phyloP scores from a whole-genome alignment of 2,888 invertebrate genomes.

The Heliconius cydno region DNA sequence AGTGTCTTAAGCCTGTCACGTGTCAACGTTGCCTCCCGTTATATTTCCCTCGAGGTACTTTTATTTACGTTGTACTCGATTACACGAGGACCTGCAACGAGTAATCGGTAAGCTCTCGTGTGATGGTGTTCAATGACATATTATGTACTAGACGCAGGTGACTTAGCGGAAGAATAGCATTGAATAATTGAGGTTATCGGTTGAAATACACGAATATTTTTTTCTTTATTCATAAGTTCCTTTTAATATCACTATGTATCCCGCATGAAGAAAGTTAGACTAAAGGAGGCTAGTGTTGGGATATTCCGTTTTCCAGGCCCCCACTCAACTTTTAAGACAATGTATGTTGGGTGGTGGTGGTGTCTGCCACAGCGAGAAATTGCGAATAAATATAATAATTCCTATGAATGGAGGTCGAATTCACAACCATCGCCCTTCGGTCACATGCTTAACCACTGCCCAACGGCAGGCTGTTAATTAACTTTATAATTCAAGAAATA shows the following conservation, averaged over 20 bases:
- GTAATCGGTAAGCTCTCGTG: not conserved
- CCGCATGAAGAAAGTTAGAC: too few relatives aligned
- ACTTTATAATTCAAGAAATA: not conserved
- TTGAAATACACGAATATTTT: not conserved
- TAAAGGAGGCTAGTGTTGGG: too few relatives aligned
- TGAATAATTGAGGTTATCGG: not conserved
- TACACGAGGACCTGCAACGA: constrained; percentile 31
- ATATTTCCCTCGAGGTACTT: constrained; percentile 44
- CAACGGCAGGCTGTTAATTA: not conserved
- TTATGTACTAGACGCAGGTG: not conserved
- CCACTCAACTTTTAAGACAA: too few relatives aligned
- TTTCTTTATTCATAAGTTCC: not conserved
- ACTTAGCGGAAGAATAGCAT: not conserved
- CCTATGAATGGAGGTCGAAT: not conserved
- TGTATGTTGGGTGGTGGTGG: too few relatives aligned
- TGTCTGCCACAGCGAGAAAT: too few relatives aligned
- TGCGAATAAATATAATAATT: too few relatives aligned
- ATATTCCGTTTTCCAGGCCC: too few relatives aligned
- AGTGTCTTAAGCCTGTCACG: constrained; percentile 49
- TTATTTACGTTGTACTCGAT: constrained; percentile 45
- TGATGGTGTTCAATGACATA: not conserved
- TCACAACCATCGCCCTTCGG: not conserved
- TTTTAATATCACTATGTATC: too few relatives aligned
- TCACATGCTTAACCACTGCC: not conserved
- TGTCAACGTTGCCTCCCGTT: constrained; percentile 47